Conservation (phyloP, 2,888 invertebrate genomes). For the Sylvicola fuscatus region DNA sequence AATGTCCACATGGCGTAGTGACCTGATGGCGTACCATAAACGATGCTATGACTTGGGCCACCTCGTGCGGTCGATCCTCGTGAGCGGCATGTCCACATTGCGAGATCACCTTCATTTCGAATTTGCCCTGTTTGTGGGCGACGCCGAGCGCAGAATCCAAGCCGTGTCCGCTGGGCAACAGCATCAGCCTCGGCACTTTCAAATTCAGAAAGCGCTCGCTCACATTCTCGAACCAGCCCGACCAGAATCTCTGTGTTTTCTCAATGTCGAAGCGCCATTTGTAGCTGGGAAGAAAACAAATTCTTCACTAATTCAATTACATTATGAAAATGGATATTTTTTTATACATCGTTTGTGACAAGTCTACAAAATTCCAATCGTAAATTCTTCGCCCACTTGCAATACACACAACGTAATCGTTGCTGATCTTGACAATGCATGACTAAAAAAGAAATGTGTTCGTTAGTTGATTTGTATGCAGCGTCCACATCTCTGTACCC, state of each 20-base stretch:
- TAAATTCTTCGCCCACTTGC: too few species aligned
- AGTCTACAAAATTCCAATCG: too few species aligned
- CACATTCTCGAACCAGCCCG: conserved; percentile 89
- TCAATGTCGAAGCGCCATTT: conserved; percentile 88
- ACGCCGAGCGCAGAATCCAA: conserved; percentile 89
- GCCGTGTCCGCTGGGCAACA: conserved; percentile 80
- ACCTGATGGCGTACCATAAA: conserved; percentile 72
- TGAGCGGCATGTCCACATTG: conserved; percentile 94
- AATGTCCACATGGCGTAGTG: conserved; percentile 40
- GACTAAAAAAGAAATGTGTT: too few species aligned
- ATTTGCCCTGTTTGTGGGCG: conserved; percentile 99
- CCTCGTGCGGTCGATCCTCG: conserved; percentile 88
- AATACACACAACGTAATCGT: too few species aligned
- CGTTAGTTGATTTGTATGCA: too few species aligned
- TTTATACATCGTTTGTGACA: conserved; percentile 37
- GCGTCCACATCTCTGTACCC: conserved; percentile 16
- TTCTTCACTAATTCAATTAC: conserved; percentile 1
- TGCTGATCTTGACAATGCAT: conserved; percentile 42
- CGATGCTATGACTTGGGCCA: conserved; percentile 72
- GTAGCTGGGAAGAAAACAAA: conserved; percentile 29
- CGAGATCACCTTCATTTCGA: conserved; percentile 89
- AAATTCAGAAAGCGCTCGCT: conserved; percentile 52
- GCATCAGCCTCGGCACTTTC: conserved; percentile 49
- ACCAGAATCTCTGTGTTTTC: conserved; percentile 80
- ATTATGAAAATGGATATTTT: too few species aligned